These are phyloP conservation scores for Macrobrachium nipponense DNA, from an alignment of 1,140 invertebrate species.

Conservation along the genomic window DNA sequence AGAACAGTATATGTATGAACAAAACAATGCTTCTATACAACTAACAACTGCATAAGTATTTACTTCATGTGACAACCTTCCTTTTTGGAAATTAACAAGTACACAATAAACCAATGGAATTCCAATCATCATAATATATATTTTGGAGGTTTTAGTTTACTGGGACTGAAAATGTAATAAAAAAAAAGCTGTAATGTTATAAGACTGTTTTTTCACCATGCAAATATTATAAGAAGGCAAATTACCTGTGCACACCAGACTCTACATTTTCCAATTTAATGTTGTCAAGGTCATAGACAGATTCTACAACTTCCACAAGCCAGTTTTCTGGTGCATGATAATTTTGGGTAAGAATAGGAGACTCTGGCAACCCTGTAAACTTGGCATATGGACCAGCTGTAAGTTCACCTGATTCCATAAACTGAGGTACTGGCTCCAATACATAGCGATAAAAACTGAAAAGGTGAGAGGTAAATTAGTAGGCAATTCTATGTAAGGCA, in stretches of 20 bases:
- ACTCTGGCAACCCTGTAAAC: constrained; percentile 90
- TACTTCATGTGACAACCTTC: too few relatives aligned
- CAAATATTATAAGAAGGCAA: constrained; percentile 9
- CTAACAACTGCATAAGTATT: neutral
- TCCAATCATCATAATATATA: too few relatives aligned
- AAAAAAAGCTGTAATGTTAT: too few relatives aligned
- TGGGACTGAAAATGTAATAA: too few relatives aligned
- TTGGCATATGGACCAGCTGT: constrained; percentile 80
- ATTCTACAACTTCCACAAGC: constrained; percentile 94
- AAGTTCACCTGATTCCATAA: constrained; percentile 76
- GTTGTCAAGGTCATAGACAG: constrained; percentile 98
- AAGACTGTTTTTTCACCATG: too few relatives aligned
- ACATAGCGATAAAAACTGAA: constrained; percentile 95
- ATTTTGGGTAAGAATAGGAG: constrained; percentile 93
- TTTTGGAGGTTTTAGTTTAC: too few relatives aligned
- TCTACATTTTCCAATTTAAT: constrained; percentile 92
- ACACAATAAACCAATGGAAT: too few relatives aligned
- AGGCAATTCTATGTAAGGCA: neutral
- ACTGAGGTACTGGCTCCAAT: constrained; percentile 88
- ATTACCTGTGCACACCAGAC: constrained; percentile 61
- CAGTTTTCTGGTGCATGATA: constrained; percentile 98
- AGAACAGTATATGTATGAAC: constrained; percentile 68
- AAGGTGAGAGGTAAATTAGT: constrained; percentile 30
- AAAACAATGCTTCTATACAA: neutral
- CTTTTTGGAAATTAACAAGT: too few relatives aligned